phyloP scores from a whole-genome alignment of 53 echinoderm and acorn worm genomes.

The Echinarachnius parma region DNA sequence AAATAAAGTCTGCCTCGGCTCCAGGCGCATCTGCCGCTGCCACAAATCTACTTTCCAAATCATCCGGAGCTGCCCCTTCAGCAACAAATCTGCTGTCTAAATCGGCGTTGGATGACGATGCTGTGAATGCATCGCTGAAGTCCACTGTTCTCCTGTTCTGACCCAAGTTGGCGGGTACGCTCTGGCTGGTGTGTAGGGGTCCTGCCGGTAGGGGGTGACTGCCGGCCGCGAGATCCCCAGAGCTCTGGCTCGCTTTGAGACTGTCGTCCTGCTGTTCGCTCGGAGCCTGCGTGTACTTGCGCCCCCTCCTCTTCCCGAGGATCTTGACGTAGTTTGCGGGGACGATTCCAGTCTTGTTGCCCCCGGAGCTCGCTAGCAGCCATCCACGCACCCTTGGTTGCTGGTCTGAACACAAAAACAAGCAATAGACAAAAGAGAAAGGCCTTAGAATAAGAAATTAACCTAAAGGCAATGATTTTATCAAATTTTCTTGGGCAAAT shows the following conservation, averaged over 20 bases:
- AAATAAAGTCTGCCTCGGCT: slow-evolving; percentile 19
- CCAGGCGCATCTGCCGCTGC: not conserved
- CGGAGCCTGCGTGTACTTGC: slow-evolving; percentile 42
- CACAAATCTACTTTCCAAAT: not conserved
- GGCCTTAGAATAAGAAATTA: too few species aligned
- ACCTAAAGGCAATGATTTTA: too few species aligned
- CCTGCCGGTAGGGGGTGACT: not conserved
- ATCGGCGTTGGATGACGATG: not conserved
- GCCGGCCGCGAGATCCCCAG: not conserved
- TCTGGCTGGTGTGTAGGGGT: not conserved
- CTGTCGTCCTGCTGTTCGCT: slow-evolving; percentile 16
- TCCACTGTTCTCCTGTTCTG: not conserved
- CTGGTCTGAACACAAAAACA: slow-evolving; percentile 53
- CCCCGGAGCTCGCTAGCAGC: slow-evolving; percentile 69
- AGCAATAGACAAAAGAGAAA: too few species aligned
- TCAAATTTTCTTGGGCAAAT: too few species aligned
- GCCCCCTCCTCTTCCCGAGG: slow-evolving; percentile 78
- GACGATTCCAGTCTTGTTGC: slow-evolving; percentile 68
- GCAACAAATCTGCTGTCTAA: not conserved
- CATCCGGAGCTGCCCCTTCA: not conserved
- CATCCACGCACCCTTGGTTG: slow-evolving; percentile 88
- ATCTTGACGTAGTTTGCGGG: slow-evolving; percentile 96
- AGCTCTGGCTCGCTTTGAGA: slow-evolving; percentile 3
- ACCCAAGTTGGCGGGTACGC: not conserved
- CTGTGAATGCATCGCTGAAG: not conserved